phyloP scores from a whole-genome alignment of 2,113 vertebrate genomes.

The Cacatua alba region DNA sequence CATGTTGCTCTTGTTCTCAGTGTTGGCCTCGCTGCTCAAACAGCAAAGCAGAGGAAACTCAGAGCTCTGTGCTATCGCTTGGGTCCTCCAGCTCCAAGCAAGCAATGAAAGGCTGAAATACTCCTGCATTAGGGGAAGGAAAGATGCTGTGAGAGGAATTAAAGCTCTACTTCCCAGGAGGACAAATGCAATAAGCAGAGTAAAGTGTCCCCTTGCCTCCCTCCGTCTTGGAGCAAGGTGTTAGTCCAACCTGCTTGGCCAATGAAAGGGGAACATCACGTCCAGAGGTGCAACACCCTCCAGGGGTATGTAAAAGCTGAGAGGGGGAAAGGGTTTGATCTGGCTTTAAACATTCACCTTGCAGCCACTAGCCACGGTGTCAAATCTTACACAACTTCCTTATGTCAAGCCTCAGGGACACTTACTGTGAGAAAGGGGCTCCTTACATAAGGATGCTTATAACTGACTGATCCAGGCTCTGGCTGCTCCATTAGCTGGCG shows the following conservation, averaged over 20 bases:
- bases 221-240: rapidly evolving
- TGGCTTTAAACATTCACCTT: neutral
- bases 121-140: neutral
- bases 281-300: neutral
- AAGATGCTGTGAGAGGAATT: neutral
- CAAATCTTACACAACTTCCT: neutral
- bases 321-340: neutral
- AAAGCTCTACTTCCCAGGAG: neutral
- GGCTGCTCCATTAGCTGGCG: rapidly evolving
- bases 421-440: neutral
- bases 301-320: neutral
- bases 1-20: neutral
- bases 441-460: rapidly evolving
- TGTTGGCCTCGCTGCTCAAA: neutral
- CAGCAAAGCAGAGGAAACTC: neutral
- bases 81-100: neutral
- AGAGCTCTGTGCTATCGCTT: rapidly evolving
- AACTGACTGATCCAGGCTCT: neutral
- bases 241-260: rapidly evolving
- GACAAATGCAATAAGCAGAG: neutral
- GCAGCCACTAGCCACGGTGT: neutral
- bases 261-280: neutral
- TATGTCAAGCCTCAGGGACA: neutral
- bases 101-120: neutral
- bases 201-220: rapidly evolving